These are phyloP conservation scores for Folsomia candida DNA, from an alignment of 2,888 invertebrate species.

Conservation along the genomic window DNA sequence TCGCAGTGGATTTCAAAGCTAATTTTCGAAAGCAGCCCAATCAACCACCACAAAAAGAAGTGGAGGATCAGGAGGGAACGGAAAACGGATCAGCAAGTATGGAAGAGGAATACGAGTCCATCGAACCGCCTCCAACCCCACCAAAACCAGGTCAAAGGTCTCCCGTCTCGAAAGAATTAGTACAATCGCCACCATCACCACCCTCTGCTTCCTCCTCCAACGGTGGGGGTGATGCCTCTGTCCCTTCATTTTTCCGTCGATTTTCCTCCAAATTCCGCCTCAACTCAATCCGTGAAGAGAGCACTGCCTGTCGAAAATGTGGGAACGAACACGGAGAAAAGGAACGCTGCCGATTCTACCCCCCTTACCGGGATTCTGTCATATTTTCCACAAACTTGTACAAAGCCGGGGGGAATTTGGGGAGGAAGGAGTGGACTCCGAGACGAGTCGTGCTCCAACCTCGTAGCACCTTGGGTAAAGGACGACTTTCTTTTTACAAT, in stretches of 20 bases:
- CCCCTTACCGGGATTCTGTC: conserved; percentile 27
- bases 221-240: not conserved
- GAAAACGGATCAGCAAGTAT: not conserved
- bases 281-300: conserved; percentile 42
- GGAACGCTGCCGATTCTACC: conserved; percentile 42
- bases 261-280: conserved; percentile 43
- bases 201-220: not conserved
- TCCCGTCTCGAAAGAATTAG: not conserved
- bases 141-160: not conserved
- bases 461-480: conserved; percentile 60
- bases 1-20: not conserved
- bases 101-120: not conserved
- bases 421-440: conserved; percentile 71
- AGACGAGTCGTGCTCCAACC: conserved; percentile 62
- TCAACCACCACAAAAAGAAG: not conserved
- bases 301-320: conserved; percentile 37
- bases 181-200: not conserved
- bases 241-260: conserved; percentile 37
- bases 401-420: conserved; percentile 14
- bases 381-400: not conserved
- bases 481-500: conserved; percentile 69
- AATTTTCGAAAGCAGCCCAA: not conserved
- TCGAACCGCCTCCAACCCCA: not conserved
- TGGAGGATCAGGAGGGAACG: not conserved
- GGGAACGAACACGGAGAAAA: conserved; percentile 40